Evolutionary conservation across 2,888 invertebrate species (phyloP).

Genomic region (Cosmopolites sordidus): DNA sequence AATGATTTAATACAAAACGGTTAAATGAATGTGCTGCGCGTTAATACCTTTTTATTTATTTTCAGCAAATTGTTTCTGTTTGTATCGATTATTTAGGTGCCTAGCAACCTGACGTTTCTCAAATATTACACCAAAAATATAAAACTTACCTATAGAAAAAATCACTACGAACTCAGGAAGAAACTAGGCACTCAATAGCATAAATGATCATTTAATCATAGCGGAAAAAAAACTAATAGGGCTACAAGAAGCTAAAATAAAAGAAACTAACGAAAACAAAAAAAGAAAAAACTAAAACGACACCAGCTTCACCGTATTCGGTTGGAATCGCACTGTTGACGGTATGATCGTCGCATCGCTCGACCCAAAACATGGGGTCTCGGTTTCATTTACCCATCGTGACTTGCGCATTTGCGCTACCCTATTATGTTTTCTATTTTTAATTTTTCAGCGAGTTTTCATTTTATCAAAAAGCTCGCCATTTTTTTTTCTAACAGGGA

Average conservation of each 20-base stretch:
- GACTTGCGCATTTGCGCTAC: conserved; percentile 14
- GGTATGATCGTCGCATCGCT: conserved; percentile 1
- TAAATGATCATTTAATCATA: not conserved
- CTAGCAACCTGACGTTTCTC: conserved; percentile 2
- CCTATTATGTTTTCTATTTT: conserved; percentile 17
- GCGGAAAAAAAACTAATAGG: conserved; percentile 9
- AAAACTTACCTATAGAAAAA: conserved; percentile 30
- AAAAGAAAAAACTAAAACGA: conserved; percentile 40
- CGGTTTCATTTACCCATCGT: conserved; percentile 12
- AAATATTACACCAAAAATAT: not conserved
- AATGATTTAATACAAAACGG: not conserved
- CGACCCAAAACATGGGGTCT: conserved; percentile 16
- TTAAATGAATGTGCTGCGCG: not conserved
- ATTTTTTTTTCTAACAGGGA: conserved; percentile 3
- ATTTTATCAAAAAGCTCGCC: conserved; percentile 5
- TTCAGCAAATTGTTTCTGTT: conserved; percentile 1
- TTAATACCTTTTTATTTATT: conserved; percentile 1
- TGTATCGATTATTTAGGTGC: conserved; percentile 13
- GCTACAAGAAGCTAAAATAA: conserved; percentile 34
- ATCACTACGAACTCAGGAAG: conserved; percentile 1
- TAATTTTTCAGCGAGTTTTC: conserved; percentile 16
- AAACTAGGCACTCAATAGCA: conserved; percentile 13
- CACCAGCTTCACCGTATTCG: conserved; percentile 32
- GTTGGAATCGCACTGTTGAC: conserved; percentile 32
- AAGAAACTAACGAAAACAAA: conserved; percentile 39